Evolutionary conservation across 2,113 vertebrate genomes (phyloP), one percentile per base, ranked within the genome.

Genomic region (Pollimyrus isidori): DNA sequence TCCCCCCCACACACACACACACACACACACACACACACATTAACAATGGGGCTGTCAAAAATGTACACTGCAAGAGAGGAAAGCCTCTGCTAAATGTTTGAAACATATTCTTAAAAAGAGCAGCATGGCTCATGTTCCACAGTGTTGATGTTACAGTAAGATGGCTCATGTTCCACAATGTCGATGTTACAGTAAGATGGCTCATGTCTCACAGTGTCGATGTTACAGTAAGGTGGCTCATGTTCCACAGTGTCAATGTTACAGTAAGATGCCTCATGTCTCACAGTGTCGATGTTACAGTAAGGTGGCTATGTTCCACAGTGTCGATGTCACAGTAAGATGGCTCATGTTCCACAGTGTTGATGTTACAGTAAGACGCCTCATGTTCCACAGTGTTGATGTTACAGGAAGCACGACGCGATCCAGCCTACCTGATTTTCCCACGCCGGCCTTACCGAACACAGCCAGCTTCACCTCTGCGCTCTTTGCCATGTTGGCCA

Each of bases 361-460:
- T 9, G 11, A 13, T 7, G 21, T 56, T 21, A 6, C 53, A 56
- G 53, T 56, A 48, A 48, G 48, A 48, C 10, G 52, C 4, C 9
- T 48, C 48, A 48, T 10, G 48, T 48, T 48, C 48, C 48, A 48
- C 48, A 30, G 9, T 11, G 9, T 69, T 9, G 35, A 35, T 35
- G 35, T 35, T 35, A 35, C 35, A 35, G 53, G 21, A 48, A 48
- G 48, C 15, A 87, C 1, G 52, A 4, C 0, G 45, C 17, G 39
- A 19, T 11, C 4, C 49, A n/a, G 48, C 95, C 87, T 96, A 99
- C 98, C 98, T 97, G 98, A 99, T 91, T 99, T 99, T 76, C 98
- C 98, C 88, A 99, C 98, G 0, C 98, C 98, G 0, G 98, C 98
- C 93, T 97, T 96, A 50, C 98, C 98, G 53, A 99, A 98, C 91